Evolutionary conservation across 2,113 vertebrate genomes (phyloP).

Genomic region (Arizona elegans): DNA sequence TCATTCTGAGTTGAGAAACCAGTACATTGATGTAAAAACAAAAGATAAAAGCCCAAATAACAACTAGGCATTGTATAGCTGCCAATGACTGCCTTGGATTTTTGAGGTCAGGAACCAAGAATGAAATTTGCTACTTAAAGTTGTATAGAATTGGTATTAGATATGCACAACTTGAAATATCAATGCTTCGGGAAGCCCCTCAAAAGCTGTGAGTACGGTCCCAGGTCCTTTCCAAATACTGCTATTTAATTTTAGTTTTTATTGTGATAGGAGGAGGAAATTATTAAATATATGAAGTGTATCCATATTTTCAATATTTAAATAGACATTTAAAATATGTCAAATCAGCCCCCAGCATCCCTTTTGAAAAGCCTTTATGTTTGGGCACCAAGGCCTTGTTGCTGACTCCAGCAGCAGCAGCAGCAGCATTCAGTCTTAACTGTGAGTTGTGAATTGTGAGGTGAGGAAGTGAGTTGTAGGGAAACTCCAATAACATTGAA

Average conservation of each 20-base stretch:
- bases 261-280: neutral
- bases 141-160: neutral
- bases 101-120: neutral
- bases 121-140: neutral
- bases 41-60: neutral
- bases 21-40: neutral
- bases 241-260: neutral
- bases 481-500: neutral
- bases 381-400: neutral
- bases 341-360: neutral
- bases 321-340: neutral
- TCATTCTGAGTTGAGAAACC: neutral
- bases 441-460: neutral
- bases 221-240: neutral
- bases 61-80: neutral
- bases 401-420: neutral
- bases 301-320: neutral
- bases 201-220: neutral
- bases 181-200: neutral
- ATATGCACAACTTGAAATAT: neutral
- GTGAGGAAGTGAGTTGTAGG: neutral
- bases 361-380: neutral
- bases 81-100: neutral
- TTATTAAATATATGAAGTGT: neutral
- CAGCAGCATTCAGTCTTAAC: neutral